Percentiles rank a stretch among this genome's conserved stretches.
phyloP scores from a whole-genome alignment of 2,888 invertebrate species.

The Drosophila mulleri region DNA sequence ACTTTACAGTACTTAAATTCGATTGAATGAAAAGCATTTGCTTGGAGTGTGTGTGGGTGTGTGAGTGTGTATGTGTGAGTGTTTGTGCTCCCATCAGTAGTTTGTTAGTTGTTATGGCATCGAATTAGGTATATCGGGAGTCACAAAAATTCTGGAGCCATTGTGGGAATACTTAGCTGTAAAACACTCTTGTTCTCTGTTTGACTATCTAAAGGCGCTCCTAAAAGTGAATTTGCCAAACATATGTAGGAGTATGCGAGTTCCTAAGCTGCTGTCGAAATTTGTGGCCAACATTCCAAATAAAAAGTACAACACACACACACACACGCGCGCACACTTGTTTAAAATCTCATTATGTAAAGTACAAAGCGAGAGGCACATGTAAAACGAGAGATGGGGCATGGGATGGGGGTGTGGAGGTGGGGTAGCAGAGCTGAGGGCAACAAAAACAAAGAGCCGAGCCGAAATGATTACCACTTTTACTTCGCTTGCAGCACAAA shows the following conservation, averaged over 20 bases:
- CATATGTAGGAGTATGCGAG: constrained; percentile 42
- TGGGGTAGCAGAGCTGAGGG: background rate
- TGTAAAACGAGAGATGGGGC: background rate
- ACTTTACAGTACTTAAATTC: constrained; percentile 1
- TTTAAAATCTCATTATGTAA: constrained; percentile 76
- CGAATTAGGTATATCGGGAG: background rate
- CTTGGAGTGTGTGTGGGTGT: background rate
- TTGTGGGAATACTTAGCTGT: background rate
- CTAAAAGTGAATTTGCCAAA: constrained; percentile 17
- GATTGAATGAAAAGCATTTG: constrained; percentile 3
- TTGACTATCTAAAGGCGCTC: constrained; percentile 10
- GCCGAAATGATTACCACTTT: constrained; percentile 73
- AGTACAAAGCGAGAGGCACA: constrained; percentile 49
- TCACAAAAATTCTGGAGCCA: background rate
- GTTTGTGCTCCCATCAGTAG: background rate
- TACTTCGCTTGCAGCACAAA: constrained; percentile 74
- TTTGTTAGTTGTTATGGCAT: constrained; percentile 6
- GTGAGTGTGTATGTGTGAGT: too few relatives aligned
- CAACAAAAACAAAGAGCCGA: constrained; percentile 60
- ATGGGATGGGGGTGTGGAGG: background rate
- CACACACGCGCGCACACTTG: constrained; percentile 46
- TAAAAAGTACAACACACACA: constrained; percentile 25
- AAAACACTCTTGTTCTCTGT: constrained; percentile 9
- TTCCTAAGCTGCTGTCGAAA: constrained; percentile 46
- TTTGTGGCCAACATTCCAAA: constrained; percentile 46